Evolutionary conservation across 2,888 invertebrate genomes (phyloP), one percentile per base, ranked within the genome.

Genomic region (Amorpha juglandis): DNA sequence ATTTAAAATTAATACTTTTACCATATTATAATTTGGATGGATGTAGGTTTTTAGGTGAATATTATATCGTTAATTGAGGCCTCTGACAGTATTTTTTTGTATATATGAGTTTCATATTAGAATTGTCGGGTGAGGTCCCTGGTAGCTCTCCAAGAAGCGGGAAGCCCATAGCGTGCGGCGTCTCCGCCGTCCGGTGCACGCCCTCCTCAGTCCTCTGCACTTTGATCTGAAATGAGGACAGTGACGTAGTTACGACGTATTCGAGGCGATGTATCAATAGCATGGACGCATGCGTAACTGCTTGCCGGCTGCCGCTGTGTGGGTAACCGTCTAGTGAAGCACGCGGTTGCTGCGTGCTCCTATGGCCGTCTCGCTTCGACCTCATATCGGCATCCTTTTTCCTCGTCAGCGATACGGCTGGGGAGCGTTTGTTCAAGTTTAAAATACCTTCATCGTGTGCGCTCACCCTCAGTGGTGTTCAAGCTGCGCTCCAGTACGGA

Each of bases 391-490:
- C 80, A 74, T 89, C 85, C 78, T 80, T 68, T 71, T 88, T 81
- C 47, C 64, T 64, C 65, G 73, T 64, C 71, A 70, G 71, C 76
- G 71, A 72, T 70, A 71, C 71, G 70, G 73, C 83, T 80, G 89
- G 90, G 90, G 89, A 89, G 84, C 83, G 84, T 82, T 82, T 79
- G 62, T 79, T 80, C 77, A 87, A 86, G 89, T 89, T 92, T 92
- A 88, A 91, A 91, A 90, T 91, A 92, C 86, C 85, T 82, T 77
- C 78, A 77, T 75, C 80, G 82, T 77, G 78, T 76, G 79, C 79
- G 80, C 74, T 81, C 83, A 83, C 86, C 85, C 84, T 89, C 91
- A 93, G 92, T 93, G 78, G 85, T 87, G 85, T 86, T 86, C 83
- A 78, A 87, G 85, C 82, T 86, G 85, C 82, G 81, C 78, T 83